Evolutionary conservation across 2,888 invertebrate genomes (phyloP).

Genomic region (Synanthedon myopaeformis): DNA sequence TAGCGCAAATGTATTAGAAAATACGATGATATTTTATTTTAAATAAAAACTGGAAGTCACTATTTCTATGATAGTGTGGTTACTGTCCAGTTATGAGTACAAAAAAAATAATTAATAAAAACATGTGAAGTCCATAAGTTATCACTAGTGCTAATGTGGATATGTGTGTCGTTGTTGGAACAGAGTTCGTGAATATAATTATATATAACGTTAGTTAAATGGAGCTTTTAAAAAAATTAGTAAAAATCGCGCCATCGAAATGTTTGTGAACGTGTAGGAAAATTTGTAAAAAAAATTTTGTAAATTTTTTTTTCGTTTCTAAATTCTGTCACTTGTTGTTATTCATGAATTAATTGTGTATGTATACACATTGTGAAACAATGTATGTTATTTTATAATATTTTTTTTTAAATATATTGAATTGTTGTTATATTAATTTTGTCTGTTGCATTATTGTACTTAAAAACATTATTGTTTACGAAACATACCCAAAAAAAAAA

Average conservation of each 20-base stretch:
- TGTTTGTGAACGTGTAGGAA: background rate
- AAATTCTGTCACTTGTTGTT: background rate
- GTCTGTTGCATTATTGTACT: slow-evolving; percentile 11
- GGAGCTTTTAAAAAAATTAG: too few species aligned
- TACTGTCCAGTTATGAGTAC: slow-evolving; percentile 15
- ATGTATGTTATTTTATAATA: too few species aligned
- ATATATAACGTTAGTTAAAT: background rate
- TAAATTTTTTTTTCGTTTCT: background rate
- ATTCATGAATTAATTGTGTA: background rate
- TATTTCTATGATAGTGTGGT: slow-evolving; percentile 17
- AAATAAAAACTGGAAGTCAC: slow-evolving; percentile 11
- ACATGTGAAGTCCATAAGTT: background rate
- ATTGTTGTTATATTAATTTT: background rate
- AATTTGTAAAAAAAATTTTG: background rate
- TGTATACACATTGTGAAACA: too few species aligned
- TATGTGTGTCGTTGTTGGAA: slow-evolving; percentile 38
- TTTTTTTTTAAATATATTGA: background rate
- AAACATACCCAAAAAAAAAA: slow-evolving; percentile 1
- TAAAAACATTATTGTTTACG: slow-evolving; percentile 8
- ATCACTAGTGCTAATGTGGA: slow-evolving; percentile 39
- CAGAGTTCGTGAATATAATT: slow-evolving; percentile 1
- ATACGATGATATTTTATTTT: background rate
- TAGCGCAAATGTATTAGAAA: background rate
- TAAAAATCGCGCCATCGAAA: background rate
- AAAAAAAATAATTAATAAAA: slow-evolving; percentile 2